phyloP scores from a whole-genome alignment of 1,140 invertebrate species.

The Cepaea nemoralis region DNA sequence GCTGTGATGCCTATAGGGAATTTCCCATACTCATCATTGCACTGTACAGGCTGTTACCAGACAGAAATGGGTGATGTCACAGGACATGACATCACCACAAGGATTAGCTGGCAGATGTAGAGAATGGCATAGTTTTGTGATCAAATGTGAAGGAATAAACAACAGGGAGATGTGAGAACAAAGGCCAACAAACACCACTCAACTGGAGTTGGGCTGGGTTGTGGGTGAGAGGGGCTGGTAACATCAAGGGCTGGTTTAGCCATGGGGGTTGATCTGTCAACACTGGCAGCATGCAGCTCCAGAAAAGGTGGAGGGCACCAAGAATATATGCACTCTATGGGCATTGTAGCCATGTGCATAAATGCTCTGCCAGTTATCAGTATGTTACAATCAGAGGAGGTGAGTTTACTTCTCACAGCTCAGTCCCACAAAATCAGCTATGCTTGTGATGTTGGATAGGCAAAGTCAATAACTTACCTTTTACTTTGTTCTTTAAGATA shows the following conservation, averaged over 20 bases:
- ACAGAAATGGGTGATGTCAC: background rate
- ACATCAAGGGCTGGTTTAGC: background rate
- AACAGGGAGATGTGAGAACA: background rate
- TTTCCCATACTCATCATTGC: background rate
- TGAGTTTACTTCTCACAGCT: too few species aligned
- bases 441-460: too few species aligned
- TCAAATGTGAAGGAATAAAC: background rate
- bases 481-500: too few species aligned
- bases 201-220: conserved; percentile 5
- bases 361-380: conserved; percentile 17
- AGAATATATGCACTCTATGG: background rate
- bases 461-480: too few species aligned
- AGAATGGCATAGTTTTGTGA: background rate
- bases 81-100: background rate
- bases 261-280: background rate
- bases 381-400: background rate
- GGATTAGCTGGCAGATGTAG: background rate
- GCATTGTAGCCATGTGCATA: conserved; percentile 18
- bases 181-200: background rate
- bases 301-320: background rate
- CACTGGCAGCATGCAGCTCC: conserved; percentile 1
- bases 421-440: too few species aligned
- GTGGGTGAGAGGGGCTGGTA: conserved; percentile 11
- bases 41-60: background rate
- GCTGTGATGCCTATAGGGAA: background rate